Conservation (phyloP, 2,888 invertebrate species). For the Fissipunctia ypsillon region DNA sequence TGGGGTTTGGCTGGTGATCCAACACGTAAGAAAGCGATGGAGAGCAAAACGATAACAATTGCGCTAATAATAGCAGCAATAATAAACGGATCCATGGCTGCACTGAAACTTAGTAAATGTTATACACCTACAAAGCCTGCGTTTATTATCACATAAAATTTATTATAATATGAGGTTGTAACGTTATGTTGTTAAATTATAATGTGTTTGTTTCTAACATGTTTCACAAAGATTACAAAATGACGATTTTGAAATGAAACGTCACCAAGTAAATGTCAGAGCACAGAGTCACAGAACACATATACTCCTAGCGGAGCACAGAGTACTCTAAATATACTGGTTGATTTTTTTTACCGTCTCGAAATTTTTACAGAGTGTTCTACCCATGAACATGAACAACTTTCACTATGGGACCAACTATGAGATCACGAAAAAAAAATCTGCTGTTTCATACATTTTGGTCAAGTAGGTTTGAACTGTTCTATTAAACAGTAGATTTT, state of each 20-base stretch:
- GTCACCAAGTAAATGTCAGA: constrained; percentile 28
- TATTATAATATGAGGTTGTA: neutral
- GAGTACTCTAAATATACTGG: no score
- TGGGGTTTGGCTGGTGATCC: constrained; percentile 79
- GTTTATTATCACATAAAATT: constrained; percentile 22
- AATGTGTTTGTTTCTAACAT: constrained; percentile 25
- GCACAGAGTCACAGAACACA: neutral
- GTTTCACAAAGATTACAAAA: neutral
- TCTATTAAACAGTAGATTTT: no score
- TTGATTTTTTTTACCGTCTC: no score
- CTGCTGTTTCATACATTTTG: no score
- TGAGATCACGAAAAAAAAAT: no score
- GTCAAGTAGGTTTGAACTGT: no score
- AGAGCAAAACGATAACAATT: constrained; percentile 80
- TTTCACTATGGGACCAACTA: no score
- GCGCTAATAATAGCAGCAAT: constrained; percentile 86
- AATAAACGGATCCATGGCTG: constrained; percentile 85
- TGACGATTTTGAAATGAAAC: constrained; percentile 20
- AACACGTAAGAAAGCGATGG: constrained; percentile 80
- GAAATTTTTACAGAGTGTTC: no score
- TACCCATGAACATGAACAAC: no score
- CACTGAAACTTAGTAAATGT: constrained; percentile 9
- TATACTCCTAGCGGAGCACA: no score
- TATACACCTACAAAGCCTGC: neutral
- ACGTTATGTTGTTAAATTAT: neutral